A percentile compares a stretch with the other conserved stretches of the same genome.
Conservation (phyloP, 2,888 invertebrate genomes). For the Sinelater perroti region DNA sequence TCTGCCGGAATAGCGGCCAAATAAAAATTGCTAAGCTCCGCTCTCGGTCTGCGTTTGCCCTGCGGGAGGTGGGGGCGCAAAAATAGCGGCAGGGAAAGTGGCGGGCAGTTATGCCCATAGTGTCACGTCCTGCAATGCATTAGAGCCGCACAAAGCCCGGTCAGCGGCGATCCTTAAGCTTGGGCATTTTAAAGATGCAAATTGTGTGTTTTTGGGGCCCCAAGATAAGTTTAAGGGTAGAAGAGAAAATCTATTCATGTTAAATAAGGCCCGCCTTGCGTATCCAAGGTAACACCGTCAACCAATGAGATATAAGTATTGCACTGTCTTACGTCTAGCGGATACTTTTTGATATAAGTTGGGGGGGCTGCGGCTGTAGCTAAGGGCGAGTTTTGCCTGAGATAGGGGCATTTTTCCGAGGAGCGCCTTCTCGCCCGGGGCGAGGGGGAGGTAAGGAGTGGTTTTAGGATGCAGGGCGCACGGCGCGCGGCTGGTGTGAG, state of each 20-base stretch:
- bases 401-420: slow-evolving; percentile 55
- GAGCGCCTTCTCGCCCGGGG: slow-evolving; percentile 42
- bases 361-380: slow-evolving; percentile 49
- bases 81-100: too few relatives aligned
- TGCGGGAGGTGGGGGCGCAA: too few relatives aligned
- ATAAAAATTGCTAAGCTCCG: too few relatives aligned
- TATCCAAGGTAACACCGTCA: slow-evolving; percentile 57
- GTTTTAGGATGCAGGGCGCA: slow-evolving; percentile 46
- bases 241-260: slow-evolving; percentile 40
- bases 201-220: slow-evolving; percentile 42
- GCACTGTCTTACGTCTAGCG: slow-evolving; percentile 56
- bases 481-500: slow-evolving; percentile 35
- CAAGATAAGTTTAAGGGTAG: slow-evolving; percentile 48
- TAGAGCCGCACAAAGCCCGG: slow-evolving; percentile 8
- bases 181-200: slow-evolving; percentile 32
- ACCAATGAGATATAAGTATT: slow-evolving; percentile 60
- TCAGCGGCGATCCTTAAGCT: background rate
- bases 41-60: too few relatives aligned
- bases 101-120: background rate
- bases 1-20: too few relatives aligned
- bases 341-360: slow-evolving; percentile 52
- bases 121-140: slow-evolving; percentile 6
- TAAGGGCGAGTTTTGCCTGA: slow-evolving; percentile 57
- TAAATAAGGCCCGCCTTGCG: slow-evolving; percentile 46
- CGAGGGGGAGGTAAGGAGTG: slow-evolving; percentile 50